Conservation (phyloP, 2,113 vertebrate species). For the Nesospiza acunhae region DNA sequence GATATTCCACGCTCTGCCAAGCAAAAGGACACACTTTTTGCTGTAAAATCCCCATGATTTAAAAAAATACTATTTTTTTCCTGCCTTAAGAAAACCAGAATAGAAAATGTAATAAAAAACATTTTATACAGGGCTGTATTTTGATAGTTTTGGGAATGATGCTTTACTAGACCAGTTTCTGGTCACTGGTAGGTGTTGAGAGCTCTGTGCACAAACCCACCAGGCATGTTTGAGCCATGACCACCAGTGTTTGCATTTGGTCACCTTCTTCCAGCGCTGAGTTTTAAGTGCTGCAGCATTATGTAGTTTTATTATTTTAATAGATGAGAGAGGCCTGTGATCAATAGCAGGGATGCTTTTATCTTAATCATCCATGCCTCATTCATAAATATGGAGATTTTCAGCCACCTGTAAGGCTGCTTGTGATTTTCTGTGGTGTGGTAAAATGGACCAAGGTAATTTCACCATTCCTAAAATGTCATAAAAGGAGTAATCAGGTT, state of each 20-base stretch:
- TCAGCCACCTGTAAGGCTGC: slow-evolving; percentile 1
- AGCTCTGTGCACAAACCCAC: not conserved
- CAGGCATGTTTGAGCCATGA: rapidly evolving
- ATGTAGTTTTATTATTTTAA: slow-evolving; percentile 66
- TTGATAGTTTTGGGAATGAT: not conserved
- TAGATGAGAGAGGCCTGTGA: slow-evolving; percentile 51
- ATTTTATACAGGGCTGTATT: not conserved
- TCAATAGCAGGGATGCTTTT: slow-evolving; percentile 68
- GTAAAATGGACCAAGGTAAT: slow-evolving; percentile 5
- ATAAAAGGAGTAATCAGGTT: not conserved
- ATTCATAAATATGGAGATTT: slow-evolving; percentile 66
- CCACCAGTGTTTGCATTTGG: not conserved
- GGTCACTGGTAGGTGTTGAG: not conserved
- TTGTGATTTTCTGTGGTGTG: slow-evolving; percentile 33
- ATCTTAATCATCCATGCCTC: slow-evolving; percentile 64
- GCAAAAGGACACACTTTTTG: slow-evolving; percentile 38
- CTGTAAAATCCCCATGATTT: slow-evolving; percentile 27
- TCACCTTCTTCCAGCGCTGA: slow-evolving; percentile 36
- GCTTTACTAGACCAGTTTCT: slow-evolving; percentile 20
- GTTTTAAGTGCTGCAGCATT: slow-evolving; percentile 25
- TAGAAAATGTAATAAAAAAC: slow-evolving; percentile 44
- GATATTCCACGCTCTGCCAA: slow-evolving; percentile 53
- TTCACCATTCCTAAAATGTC: slow-evolving; percentile 4
- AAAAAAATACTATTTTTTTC: not conserved
- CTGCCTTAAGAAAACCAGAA: not conserved